A percentile compares a stretch with the other conserved stretches of the same genome.
Evolutionary conservation across 2,797 vertebrate genomes (phyloP).

Genomic region (Saxicola maurus): DNA sequence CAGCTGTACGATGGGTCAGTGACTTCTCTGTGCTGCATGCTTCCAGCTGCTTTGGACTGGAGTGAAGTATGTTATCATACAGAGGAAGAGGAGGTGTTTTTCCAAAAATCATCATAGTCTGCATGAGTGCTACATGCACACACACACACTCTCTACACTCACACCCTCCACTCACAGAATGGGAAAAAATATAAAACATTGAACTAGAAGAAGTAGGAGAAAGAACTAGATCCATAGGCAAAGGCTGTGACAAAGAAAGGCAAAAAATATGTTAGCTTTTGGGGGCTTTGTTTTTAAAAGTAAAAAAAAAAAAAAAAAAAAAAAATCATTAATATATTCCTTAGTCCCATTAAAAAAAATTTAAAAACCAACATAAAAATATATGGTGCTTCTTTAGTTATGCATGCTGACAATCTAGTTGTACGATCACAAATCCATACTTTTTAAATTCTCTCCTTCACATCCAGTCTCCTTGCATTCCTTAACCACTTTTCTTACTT

Average conservation of each 20-base stretch:
- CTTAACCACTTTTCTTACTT: neutral
- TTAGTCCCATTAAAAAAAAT: neutral
- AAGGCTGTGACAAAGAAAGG: neutral
- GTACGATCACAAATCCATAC: neutral
- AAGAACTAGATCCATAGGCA: neutral
- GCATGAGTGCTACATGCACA: neutral
- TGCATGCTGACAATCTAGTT: neutral
- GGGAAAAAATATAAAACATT: neutral
- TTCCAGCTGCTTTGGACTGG: neutral
- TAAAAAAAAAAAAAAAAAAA: too few relatives aligned
- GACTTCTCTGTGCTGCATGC: neutral
- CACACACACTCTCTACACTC: too few relatives aligned
- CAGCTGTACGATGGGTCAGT: rapidly evolving
- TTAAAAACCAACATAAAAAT: too few relatives aligned
- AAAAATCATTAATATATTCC: neutral
- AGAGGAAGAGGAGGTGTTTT: neutral
- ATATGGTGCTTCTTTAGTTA: neutral
- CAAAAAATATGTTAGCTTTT: neutral
- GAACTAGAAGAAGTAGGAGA: neutral
- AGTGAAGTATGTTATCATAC: neutral
- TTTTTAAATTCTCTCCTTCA: neutral
- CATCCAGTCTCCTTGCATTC: neutral
- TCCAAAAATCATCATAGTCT: neutral
- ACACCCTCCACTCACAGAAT: neutral
- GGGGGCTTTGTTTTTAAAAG: neutral